Percentiles rank a stretch among this genome's conserved stretches.
These are phyloP conservation scores for Bhutanitis thaidina DNA, from an alignment of 2,888 invertebrate genomes.

Conservation along the genomic window DNA sequence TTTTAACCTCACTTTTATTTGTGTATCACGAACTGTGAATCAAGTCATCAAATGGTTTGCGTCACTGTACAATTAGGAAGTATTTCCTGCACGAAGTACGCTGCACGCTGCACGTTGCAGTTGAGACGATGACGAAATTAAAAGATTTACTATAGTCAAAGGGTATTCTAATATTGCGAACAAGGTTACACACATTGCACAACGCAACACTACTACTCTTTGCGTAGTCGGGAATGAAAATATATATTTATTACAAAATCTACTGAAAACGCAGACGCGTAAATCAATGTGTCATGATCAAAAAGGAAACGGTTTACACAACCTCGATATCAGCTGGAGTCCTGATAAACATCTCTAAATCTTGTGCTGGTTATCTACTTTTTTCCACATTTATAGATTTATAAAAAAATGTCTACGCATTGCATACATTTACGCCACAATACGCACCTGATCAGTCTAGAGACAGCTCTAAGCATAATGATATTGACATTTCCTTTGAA, in stretches of 20 bases:
- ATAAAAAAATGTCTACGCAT: no score
- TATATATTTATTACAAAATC: neutral
- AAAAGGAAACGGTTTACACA: neutral
- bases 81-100: constrained; percentile 8
- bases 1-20: constrained; percentile 4
- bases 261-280: neutral
- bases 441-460: no score
- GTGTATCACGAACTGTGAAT: neutral
- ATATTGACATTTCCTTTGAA: no score
- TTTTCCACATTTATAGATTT: no score
- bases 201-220: neutral
- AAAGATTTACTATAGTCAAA: neutral
- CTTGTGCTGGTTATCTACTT: no score
- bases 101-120: neutral
- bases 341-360: no score
- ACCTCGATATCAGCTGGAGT: no score
- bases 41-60: neutral
- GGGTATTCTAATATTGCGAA: constrained; percentile 2
- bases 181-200: constrained; percentile 8
- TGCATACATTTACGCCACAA: no score
- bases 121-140: constrained; percentile 1
- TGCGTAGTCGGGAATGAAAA: neutral
- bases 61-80: constrained; percentile 5
- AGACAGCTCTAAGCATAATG: no score
- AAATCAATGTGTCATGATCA: constrained; percentile 8